Evolutionary conservation across 1,140 invertebrate genomes (phyloP).

Genomic region (Paraescarpia echinospica): DNA sequence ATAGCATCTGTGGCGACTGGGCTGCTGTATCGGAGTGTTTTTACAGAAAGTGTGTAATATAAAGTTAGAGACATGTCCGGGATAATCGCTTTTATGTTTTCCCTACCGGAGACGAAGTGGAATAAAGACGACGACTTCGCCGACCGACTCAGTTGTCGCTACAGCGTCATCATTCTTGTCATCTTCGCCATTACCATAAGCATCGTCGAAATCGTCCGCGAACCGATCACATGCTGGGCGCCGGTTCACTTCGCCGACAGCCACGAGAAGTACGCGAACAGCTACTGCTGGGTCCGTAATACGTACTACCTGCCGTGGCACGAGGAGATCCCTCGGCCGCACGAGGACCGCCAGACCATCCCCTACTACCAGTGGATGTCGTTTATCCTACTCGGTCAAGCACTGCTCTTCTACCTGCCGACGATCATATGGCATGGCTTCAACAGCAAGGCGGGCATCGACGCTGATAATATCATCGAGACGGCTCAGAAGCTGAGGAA

Average conservation of each 20-base stretch:
- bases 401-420: conserved; percentile 43
- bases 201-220: conserved; percentile 65
- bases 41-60: not conserved
- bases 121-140: conserved; percentile 20
- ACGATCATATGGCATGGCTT: conserved; percentile 28
- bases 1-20: not conserved
- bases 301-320: conserved; percentile 29
- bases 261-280: conserved; percentile 26
- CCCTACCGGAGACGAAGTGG: not conserved
- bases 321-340: conserved; percentile 37
- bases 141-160: conserved; percentile 21
- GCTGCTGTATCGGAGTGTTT: not conserved
- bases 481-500: conserved; percentile 15
- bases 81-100: not conserved
- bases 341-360: conserved; percentile 41
- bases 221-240: conserved; percentile 21
- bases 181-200: not conserved
- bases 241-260: conserved; percentile 24
- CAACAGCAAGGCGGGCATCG: conserved; percentile 33
- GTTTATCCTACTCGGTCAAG: conserved; percentile 62
- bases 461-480: conserved; percentile 29
- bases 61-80: not conserved
- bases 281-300: conserved; percentile 31
- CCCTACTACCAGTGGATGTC: conserved; percentile 66
- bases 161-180: conserved; percentile 20